Base-by-base conservation (phyloP, 2,888 invertebrate species). In the Aspidapion aeneum region DNA sequence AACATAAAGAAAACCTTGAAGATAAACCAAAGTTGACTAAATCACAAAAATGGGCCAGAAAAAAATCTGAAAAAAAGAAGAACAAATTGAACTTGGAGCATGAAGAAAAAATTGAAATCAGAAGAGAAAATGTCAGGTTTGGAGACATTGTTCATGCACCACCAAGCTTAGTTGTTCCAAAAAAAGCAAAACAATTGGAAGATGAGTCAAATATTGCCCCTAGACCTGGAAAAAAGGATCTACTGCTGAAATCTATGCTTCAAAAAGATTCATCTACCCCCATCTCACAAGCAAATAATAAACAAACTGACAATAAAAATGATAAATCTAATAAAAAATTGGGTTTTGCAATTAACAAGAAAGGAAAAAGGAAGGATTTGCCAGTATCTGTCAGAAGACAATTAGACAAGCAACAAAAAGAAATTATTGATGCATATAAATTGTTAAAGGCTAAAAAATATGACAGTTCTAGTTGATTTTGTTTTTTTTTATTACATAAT, bases 91-190 rank as follows among this genome's bases (percentile, higher is more conserved):
- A 65, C 20, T 61, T 67, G 61, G 68, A 74, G 63, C 69, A 69
- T 64, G 79, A 82, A 49, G 85, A 86, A 58, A 85, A 85, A 73
- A 78, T 69, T n/a, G 56, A 60, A n/a, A 54, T 54, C 56, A 79
- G 71, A 16, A 72, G 81, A 71, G 93, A 93, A 77, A 80, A 83
- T 56, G 82, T 93, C 19, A 76, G 83, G 73, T 93, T 93, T 80
- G 93, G 93, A 0, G 93, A 92, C 74, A 83, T 87, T 58, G 87
- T 84, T 1, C 87, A 89, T 78, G 89, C 85, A 58, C 93, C 93
- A 61, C 93, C 93, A 35, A 78, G 83, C 59, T 80, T 92, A 50
- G 75, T 80, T 1, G 75, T 79, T 58, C 87, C 88, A 1, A 81
- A 81, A 62, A 83, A 82, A 70, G 83, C 82, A 52, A 72, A 74